Conservation (phyloP, 2,888 invertebrate species). For the Acronicta psi region DNA sequence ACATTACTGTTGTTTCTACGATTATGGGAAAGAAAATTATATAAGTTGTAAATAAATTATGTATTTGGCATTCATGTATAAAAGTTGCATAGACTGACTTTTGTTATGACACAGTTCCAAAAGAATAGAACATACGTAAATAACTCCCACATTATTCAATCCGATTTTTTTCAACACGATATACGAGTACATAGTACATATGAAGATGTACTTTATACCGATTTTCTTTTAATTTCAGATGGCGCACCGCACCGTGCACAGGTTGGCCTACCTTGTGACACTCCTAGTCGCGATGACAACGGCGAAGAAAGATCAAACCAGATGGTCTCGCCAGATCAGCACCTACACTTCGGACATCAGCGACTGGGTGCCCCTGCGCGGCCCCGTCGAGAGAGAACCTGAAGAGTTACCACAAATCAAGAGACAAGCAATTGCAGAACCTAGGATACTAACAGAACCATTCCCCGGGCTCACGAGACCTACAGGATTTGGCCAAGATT, state of each 20-base stretch:
- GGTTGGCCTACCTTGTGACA: constrained; percentile 68
- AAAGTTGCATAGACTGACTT: too few species aligned
- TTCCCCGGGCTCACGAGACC: constrained; percentile 74
- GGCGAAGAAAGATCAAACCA: constrained; percentile 70
- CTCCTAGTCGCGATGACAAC: constrained; percentile 68
- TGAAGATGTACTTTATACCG: background rate
- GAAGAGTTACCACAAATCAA: constrained; percentile 68
- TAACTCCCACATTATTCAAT: background rate
- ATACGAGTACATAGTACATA: too few species aligned
- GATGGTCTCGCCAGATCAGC: constrained; percentile 86
- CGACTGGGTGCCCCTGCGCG: constrained; percentile 83
- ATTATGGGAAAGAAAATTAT: constrained; percentile 7
- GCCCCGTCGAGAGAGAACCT: constrained; percentile 72
- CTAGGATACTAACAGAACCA: constrained; percentile 82
- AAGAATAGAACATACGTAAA: too few species aligned
- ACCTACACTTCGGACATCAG: constrained; percentile 83
- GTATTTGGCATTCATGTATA: background rate
- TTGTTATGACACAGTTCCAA: too few species aligned
- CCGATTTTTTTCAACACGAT: constrained; percentile 6
- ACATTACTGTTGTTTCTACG: background rate
- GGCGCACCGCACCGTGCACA: constrained; percentile 73
- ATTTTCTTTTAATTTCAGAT: constrained; percentile 72
- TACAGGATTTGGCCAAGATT: constrained; percentile 72
- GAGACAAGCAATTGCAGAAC: constrained; percentile 83
- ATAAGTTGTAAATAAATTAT: background rate